These are phyloP conservation scores for Melanotus villosus DNA, from an alignment of 2,888 invertebrate genomes.

Conservation along the genomic window DNA sequence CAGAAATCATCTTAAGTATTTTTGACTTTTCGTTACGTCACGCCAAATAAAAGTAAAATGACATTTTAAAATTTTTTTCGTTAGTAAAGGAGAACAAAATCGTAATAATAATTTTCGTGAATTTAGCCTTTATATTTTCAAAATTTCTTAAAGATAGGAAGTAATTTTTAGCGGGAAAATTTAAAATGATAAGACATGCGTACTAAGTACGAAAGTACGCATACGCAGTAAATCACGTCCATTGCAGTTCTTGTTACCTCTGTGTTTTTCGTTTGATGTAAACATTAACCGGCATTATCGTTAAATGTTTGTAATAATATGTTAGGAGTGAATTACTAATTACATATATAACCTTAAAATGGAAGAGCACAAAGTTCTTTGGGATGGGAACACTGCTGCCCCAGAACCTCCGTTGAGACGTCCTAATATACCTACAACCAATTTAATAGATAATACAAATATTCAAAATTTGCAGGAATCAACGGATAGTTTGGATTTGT, in stretches of 20 bases:
- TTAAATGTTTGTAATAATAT: not conserved
- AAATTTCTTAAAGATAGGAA: not conserved
- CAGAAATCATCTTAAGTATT: too few relatives aligned
- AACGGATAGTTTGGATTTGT: slow-evolving; percentile 10
- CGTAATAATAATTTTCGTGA: too few relatives aligned
- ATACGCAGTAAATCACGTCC: slow-evolving; percentile 15
- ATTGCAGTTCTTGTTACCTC: not conserved
- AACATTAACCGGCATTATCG: slow-evolving; percentile 12
- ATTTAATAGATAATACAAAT: not conserved
- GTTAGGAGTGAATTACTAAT: not conserved
- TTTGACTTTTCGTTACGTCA: too few relatives aligned
- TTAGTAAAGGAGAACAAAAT: too few relatives aligned
- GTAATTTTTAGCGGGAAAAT: not conserved
- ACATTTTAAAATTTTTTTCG: too few relatives aligned
- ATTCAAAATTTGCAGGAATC: slow-evolving; percentile 25
- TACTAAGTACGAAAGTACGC: not conserved
- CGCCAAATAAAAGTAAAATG: too few relatives aligned
- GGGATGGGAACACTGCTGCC: slow-evolving; percentile 41
- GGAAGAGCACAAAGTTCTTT: slow-evolving; percentile 43
- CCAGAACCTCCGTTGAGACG: slow-evolving; percentile 45
- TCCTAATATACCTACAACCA: slow-evolving; percentile 35
- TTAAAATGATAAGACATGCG: not conserved
- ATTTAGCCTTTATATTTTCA: not conserved
- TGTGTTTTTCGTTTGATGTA: slow-evolving; percentile 6
- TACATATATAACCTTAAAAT: slow-evolving; percentile 36